Evolutionary conservation across 2,113 vertebrate species (phyloP), one percentile per base, ranked within the genome.

Genomic region (Myxocyprinus asiaticus): DNA sequence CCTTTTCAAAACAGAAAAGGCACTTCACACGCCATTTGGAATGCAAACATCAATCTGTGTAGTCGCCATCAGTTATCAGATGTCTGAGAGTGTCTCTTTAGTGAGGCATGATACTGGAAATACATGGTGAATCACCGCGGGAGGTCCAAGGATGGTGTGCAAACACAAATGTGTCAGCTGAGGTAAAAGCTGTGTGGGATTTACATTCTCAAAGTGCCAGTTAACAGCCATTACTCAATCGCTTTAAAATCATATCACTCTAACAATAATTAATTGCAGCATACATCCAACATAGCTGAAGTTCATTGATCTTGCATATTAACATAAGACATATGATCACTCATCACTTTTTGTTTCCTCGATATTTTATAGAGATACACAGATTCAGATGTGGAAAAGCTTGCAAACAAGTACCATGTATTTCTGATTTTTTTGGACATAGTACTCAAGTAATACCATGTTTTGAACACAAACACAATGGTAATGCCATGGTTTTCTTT

Each of bases 11-110:
- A 85, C 85, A 86, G 82, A 82, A 61, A 56, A 86, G 81, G n/a
- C 82, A 85, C 69, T 78, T 74, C 88, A 90, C 84, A 50, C 83
- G 83, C 74, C 56, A 9, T 47, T 76, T 80, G 88, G 86, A 91
- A 91, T 89, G 89, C 85, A 91, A 88, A 90, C 86, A 93, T 22
- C 44, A 9, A 67, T 50, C 56, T n/a, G 75, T 47, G n/a, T 70
- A 62, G 69, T 56, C 50, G 80, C 61, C 50, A 53, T 79, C 80
- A 76, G 66, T 33, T 78, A 58, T 48, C 70, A 72, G 51, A 83
- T 74, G 75, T 76, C 53, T 33, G 9, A 70, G 50, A 77, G 76
- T 74, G 71, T 59, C 47, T 70, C 56, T 76, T 78, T 72, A 79
- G 12, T 59, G 75, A 73, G 71, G 76, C 70, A 58, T 67, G 62